phyloP scores from a whole-genome alignment of 1,140 invertebrate genomes.

The Lucilia cuprina region DNA sequence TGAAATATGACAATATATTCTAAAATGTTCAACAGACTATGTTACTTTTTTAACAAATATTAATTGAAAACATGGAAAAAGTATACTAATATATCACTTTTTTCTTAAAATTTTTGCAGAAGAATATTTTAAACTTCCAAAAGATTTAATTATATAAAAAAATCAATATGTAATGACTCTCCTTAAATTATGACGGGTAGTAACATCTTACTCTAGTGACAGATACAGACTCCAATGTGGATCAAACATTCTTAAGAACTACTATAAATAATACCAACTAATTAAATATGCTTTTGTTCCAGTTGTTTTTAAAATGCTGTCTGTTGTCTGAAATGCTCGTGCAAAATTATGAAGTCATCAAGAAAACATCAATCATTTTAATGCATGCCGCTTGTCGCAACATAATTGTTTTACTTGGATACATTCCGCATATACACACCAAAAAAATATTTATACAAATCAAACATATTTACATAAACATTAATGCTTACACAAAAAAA shows the following conservation, averaged over 20 bases:
- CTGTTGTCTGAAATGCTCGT: background rate
- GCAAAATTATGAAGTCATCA: slow-evolving; percentile 2
- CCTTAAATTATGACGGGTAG: no score
- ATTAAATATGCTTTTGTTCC: background rate
- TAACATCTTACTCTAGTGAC: background rate
- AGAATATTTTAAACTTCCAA: background rate
- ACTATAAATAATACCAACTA: background rate
- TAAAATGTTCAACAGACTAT: background rate
- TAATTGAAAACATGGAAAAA: background rate
- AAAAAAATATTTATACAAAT: background rate
- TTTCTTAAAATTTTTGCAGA: background rate
- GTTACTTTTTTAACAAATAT: background rate
- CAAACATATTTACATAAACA: no score
- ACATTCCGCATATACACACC: background rate
- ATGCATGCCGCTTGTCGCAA: background rate
- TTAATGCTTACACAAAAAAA: no score
- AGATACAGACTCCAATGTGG: background rate
- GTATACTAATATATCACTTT: background rate
- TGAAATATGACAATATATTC: background rate
- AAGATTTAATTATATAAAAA: background rate
- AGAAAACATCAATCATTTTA: slow-evolving; percentile 23
- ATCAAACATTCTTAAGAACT: background rate
- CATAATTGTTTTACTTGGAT: background rate
- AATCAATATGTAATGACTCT: background rate
- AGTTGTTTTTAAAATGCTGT: no score